Evolutionary conservation across 1,140 invertebrate species (phyloP), one percentile per base, ranked within the genome.

Genomic region (Diprion similis): DNA sequence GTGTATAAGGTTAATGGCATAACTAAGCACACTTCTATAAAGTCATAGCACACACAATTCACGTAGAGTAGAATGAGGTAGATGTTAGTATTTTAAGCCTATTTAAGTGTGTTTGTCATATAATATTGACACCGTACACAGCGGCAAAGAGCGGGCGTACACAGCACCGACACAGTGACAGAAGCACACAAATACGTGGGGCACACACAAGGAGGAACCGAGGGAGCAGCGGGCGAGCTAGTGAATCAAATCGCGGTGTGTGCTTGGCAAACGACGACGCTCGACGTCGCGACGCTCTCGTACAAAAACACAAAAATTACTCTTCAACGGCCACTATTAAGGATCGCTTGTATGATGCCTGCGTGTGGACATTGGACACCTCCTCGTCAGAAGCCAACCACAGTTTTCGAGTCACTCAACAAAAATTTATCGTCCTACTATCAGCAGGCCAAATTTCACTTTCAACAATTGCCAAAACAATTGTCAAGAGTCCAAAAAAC

Each of bases 81-180:
- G 83, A 82, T 85, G 85, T 84, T 85, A 85, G 83, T 86, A 87
- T 87, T 88, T 87, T 86, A 87, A 87, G 85, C 85, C 86, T 86
- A 86, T 87, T 87, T 88, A 87, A 87, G 86, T 87, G 86, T 87
- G 84, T 87, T 88, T 87, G 85, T 87, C 84, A 82, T 86, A 85
- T 88, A 87, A 88, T 88, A 87, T 87, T 88, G 86, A 88, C 86
- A 86, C 83, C 85, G 84, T 81, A 81, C 83, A 86, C 84, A 87
- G 82, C 78, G 78, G 83, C 79, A 79, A 79, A 83, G 82, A 82
- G 82, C 83, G 77, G 79, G 80, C 80, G 82, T 81, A 78, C 78
- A 76, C 71, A 68, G 74, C 75, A 69, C 67, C 71, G 64, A 37
- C 71, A 64, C n/a, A 47, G 47, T 59, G 47, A 59, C 64, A 71